Conservation (phyloP, 2,888 invertebrate genomes). For the Nebria brevicollis region DNA sequence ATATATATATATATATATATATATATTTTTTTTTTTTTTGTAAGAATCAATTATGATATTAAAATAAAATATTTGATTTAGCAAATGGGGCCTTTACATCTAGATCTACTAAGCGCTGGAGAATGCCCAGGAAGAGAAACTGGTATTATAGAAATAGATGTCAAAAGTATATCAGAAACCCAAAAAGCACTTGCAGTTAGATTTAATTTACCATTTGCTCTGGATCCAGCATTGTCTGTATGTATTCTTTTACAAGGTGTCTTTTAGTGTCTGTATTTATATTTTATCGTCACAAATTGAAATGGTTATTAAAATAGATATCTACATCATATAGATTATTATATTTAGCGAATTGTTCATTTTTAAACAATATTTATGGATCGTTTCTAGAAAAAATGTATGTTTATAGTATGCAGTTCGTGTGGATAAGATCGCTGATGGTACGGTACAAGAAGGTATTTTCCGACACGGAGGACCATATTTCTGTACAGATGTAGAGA, state of each 20-base stretch:
- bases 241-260: neutral
- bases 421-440: conserved; percentile 21
- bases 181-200: neutral
- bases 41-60: too few species aligned
- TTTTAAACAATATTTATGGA: too few species aligned
- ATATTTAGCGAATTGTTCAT: too few species aligned
- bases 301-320: too few species aligned
- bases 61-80: neutral
- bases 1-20: too few species aligned
- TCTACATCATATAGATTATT: too few species aligned
- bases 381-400: neutral
- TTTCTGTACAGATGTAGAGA: conserved; percentile 15
- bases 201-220: neutral
- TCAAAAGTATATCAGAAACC: neutral
- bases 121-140: neutral
- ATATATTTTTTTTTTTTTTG: too few species aligned
- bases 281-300: neutral
- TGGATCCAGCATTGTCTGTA: conserved; percentile 7
- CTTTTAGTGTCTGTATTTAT: too few species aligned
- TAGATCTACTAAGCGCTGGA: conserved; percentile 5
- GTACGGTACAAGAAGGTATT: conserved; percentile 12
- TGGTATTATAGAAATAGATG: neutral
- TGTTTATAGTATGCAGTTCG: conserved; percentile 11
- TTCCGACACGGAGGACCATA: conserved; percentile 23
- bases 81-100: conserved; percentile 10